Base-by-base conservation (phyloP, 64 coral and sea anemone genomes). In the Actinia equina region DNA sequence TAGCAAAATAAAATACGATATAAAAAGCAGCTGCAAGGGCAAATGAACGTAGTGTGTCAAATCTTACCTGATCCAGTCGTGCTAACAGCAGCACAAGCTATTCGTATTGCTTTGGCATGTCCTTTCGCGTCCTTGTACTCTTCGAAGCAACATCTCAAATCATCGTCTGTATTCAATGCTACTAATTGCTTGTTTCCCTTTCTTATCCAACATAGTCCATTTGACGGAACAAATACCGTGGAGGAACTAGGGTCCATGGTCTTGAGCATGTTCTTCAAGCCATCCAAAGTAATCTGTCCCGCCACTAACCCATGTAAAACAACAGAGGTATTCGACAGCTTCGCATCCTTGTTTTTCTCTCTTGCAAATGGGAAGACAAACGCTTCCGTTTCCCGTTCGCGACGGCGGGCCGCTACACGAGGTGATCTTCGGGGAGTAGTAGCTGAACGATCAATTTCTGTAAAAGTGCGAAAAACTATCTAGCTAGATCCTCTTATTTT, bases 131-230 rank as follows among this genome's bases (percentile, higher is more conserved):
- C 83, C n/a, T 56, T 85, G 83, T 85, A 85, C 53, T 85, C 83
- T 43, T 85, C 16, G 55, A 16, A n/a, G 30, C 83, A 85, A 63
- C 14, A 85, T n/a, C 23, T 17, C 11, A n/a, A 85, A 30, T 85
- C 83, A 41, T 85, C 5, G 1, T 84, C 83, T 59, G 83, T 59
- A 59, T 59, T 19, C 30, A 84, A 52, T 17, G n/a, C 25, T 52
- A 84, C 83, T 22, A 62, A n/a, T 60, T 84, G 83, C 37, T 84
- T 84, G 23, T 84, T 84, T 59, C 83, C 83, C 83, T 84, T 84
- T 84, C 83, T 84, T n/a, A 84, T 16, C 83, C 83, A 84, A 16
- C 17, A 84, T 22, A 56, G n/a, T 19, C 54, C 83, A 0, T 84
- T 84, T 43, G 52, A 59, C 5, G 83, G 83, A 84, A 84, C 83